These are phyloP conservation scores for Pterocles gutturalis DNA, from an alignment of 2,113 vertebrate species.

Conservation along the genomic window DNA sequence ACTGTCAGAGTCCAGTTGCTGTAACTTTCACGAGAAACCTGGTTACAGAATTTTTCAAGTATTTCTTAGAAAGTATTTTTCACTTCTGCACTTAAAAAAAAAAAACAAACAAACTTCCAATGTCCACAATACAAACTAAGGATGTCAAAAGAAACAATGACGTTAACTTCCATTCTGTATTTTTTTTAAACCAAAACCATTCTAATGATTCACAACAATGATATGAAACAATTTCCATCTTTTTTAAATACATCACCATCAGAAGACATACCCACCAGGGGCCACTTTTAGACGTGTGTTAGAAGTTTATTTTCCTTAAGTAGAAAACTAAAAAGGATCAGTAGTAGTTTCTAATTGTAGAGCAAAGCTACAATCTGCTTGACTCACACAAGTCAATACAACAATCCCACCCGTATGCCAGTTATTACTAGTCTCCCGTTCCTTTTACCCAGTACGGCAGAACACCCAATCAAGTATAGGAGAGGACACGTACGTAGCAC, in stretches of 20 bases:
- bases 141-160: neutral
- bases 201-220: neutral
- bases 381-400: accelerated
- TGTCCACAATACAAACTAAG: neutral
- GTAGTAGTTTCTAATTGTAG: neutral
- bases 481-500: neutral
- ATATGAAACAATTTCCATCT: neutral
- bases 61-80: neutral
- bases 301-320: neutral
- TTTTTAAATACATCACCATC: neutral
- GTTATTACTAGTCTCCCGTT: neutral
- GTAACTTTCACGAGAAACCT: neutral
- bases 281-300: neutral
- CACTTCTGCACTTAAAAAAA: neutral
- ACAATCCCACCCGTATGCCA: neutral
- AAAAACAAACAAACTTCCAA: neutral
- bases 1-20: neutral
- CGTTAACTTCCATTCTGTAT: neutral
- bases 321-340: neutral
- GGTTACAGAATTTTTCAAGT: neutral
- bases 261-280: accelerated
- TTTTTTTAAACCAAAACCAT: neutral
- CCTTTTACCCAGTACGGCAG: accelerated
- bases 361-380: neutral
- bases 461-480: neutral